A percentile compares a stretch with the other conserved stretches of the same genome.
These are phyloP conservation scores for Rhabditoides inermis DNA, from an alignment of 2,888 invertebrate genomes.

Conservation along the genomic window DNA sequence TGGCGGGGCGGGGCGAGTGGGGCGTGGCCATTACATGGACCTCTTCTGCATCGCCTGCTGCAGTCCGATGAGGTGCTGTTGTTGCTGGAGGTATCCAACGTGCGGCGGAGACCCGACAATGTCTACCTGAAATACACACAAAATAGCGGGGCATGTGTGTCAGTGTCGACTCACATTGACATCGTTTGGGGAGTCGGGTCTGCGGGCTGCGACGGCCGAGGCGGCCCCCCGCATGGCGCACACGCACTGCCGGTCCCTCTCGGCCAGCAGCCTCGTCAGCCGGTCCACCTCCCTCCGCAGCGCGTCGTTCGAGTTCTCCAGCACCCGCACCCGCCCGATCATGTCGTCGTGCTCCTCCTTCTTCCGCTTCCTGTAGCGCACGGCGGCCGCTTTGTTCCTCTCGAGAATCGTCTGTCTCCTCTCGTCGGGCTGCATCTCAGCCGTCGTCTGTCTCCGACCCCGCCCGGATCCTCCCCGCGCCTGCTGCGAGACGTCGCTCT, in stretches of 20 bases:
- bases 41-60: conserved; percentile 5
- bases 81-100: too few species aligned
- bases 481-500: not conserved
- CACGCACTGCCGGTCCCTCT: conserved; percentile 40
- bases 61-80: not conserved
- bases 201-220: too few species aligned
- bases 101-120: too few species aligned
- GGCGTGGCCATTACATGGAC: not conserved
- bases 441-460: conserved; percentile 31
- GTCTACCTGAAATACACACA: too few species aligned
- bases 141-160: too few species aligned
- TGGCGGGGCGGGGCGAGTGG: not conserved
- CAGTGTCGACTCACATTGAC: too few species aligned
- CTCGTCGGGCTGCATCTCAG: conserved; percentile 50
- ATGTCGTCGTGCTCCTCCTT: conserved; percentile 52
- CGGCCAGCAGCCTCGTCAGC: conserved; percentile 36
- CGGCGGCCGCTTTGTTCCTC: conserved; percentile 51
- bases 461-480: conserved; percentile 11
- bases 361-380: conserved; percentile 49
- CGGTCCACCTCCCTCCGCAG: conserved; percentile 47
- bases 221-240: conserved; percentile 41
- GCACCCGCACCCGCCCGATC: conserved; percentile 39
- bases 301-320: conserved; percentile 46
- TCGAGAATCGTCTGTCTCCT: conserved; percentile 43
- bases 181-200: too few species aligned